phyloP scores from a whole-genome alignment of 2,113 vertebrate species.

The Sorex araneus region DNA sequence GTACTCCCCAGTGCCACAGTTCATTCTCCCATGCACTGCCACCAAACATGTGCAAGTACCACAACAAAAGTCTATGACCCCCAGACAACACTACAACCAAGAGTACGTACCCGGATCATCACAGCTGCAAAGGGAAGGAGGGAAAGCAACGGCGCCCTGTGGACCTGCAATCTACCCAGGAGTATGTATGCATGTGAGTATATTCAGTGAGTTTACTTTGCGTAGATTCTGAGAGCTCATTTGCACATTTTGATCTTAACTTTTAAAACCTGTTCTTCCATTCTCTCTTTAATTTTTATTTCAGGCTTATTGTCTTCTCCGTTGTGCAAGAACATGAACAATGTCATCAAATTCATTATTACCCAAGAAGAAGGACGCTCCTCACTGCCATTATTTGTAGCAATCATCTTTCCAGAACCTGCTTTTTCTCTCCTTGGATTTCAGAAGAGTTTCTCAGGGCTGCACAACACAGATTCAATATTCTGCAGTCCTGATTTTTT shows the following conservation, averaged over 20 bases:
- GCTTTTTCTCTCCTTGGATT: neutral
- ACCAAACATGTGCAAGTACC: too few relatives aligned
- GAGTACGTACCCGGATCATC: too few relatives aligned
- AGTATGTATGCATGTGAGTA: too few relatives aligned
- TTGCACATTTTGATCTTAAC: neutral
- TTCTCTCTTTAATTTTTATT: slow-evolving; percentile 55
- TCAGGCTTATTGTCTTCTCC: neutral
- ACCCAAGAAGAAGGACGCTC: neutral
- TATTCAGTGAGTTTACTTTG: too few relatives aligned
- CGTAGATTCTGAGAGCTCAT: neutral
- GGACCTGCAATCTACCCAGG: too few relatives aligned
- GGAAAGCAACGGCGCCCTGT: too few relatives aligned
- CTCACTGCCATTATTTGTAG: slow-evolving; percentile 4
- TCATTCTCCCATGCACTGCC: too few relatives aligned
- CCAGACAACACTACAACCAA: too few relatives aligned
- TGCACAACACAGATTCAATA: neutral
- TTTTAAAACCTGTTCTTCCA: slow-evolving; percentile 25
- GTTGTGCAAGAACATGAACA: neutral
- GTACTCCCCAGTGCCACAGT: too few relatives aligned
- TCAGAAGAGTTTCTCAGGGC: neutral
- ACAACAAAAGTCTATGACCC: too few relatives aligned
- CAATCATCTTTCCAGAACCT: neutral
- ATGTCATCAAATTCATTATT: neutral
- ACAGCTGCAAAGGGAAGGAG: too few relatives aligned
- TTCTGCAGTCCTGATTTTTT: neutral